These are phyloP conservation scores for Leptopterna dolabrata DNA, from an alignment of 2,888 invertebrate genomes.

Conservation along the genomic window DNA sequence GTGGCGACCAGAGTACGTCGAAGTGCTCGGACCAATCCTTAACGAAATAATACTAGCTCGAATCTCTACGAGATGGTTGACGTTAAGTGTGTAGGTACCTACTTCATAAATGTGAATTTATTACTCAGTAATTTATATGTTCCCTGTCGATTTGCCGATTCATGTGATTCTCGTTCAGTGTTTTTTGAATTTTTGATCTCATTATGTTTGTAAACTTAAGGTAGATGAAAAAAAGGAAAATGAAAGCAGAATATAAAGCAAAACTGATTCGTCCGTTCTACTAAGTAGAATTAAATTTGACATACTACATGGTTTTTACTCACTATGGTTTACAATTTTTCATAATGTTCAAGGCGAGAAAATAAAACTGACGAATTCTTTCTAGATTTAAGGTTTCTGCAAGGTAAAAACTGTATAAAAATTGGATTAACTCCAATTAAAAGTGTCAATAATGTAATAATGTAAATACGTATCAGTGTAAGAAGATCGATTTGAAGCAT, in stretches of 20 bases:
- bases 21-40: slow-evolving; percentile 29
- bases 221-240: not conserved
- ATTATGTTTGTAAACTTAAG: slow-evolving; percentile 27
- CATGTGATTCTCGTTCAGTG: slow-evolving; percentile 31
- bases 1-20: slow-evolving; percentile 28
- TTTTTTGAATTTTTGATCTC: slow-evolving; percentile 49
- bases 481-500: not conserved
- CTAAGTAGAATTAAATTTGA: slow-evolving; percentile 33
- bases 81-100: not conserved
- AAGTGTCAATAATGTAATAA: slow-evolving; percentile 46
- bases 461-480: slow-evolving; percentile 38
- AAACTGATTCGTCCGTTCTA: slow-evolving; percentile 49
- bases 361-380: slow-evolving; percentile 50
- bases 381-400: slow-evolving; percentile 43
- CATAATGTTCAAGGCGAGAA: slow-evolving; percentile 18
- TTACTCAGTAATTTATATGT: not conserved
- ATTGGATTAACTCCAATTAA: slow-evolving; percentile 35
- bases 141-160: slow-evolving; percentile 6
- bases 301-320: slow-evolving; percentile 10
- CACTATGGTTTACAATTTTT: not conserved
- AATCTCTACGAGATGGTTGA: not conserved
- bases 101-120: not conserved
- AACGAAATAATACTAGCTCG: not conserved
- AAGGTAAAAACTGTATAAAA: not conserved
- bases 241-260: slow-evolving; percentile 17